phyloP scores from a whole-genome alignment of 2,113 vertebrate species.

The Gnathonemus longibarbis region DNA sequence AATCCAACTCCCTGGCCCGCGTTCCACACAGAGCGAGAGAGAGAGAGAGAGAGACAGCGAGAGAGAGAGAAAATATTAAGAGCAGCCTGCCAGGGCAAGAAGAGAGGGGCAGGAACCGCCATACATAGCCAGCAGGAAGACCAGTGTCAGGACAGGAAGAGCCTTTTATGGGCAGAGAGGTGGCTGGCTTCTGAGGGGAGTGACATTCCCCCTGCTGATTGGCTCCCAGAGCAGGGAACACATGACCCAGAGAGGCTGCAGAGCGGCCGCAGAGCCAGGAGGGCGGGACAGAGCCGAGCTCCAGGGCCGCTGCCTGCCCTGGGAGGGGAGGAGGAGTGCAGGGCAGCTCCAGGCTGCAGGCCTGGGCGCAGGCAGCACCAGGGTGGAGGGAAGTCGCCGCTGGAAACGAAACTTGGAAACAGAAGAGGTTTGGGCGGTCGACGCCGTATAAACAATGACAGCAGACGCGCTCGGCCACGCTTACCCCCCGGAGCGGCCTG shows the following conservation, averaged over 20 bases:
- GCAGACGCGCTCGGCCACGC: background rate
- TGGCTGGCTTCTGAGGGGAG: constrained; percentile 59
- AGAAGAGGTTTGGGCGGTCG: constrained; percentile 3
- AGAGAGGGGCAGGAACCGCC: constrained; percentile 62
- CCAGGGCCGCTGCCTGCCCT: background rate
- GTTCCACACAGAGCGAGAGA: constrained; percentile 26
- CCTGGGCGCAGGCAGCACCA: background rate
- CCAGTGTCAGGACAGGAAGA: constrained; percentile 65
- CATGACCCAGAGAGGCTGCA: constrained; percentile 44
- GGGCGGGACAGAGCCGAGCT: background rate
- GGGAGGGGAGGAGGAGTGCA: background rate
- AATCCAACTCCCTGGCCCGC: constrained; percentile 39
- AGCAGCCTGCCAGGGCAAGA: constrained; percentile 62
- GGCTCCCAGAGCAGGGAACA: constrained; percentile 60
- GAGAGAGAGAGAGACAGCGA: constrained; percentile 16
- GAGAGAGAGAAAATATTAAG: constrained; percentile 40
- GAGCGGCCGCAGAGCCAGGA: constrained; percentile 26
- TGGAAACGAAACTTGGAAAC: background rate
- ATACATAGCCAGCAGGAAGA: constrained; percentile 73
- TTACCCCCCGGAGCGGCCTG: background rate
- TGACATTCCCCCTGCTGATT: constrained; percentile 64
- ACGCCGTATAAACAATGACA: background rate
- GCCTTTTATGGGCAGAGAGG: constrained; percentile 67
- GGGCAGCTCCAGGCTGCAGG: constrained; percentile 45
- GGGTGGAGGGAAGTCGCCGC: background rate